These are phyloP conservation scores for Tinea semifulvella DNA, from an alignment of 2,888 invertebrate species.

Conservation along the genomic window DNA sequence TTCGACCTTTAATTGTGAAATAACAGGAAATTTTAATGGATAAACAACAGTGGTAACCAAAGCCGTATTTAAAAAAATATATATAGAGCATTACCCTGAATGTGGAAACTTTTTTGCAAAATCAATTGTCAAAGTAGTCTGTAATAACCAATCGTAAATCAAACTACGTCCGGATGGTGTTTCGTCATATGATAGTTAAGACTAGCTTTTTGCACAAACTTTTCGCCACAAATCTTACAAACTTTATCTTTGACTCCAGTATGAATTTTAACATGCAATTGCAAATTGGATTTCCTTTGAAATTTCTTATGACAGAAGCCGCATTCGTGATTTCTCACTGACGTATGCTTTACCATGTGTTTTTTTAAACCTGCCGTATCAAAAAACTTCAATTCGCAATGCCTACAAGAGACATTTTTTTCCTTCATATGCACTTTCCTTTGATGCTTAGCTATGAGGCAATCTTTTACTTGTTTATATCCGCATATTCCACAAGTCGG, in stretches of 20 bases:
- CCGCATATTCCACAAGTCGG: slow-evolving; percentile 29
- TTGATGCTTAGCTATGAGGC: slow-evolving; percentile 24
- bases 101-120: too few species aligned
- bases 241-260: slow-evolving; percentile 17
- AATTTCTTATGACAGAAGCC: slow-evolving; percentile 30
- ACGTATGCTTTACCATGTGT: slow-evolving; percentile 23
- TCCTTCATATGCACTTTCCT: slow-evolving; percentile 21
- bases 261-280: slow-evolving; percentile 24
- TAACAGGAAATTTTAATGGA: too few species aligned
- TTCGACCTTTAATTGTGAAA: too few species aligned
- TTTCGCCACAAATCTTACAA: slow-evolving; percentile 19
- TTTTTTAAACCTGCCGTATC: slow-evolving; percentile 2
- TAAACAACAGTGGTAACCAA: too few species aligned
- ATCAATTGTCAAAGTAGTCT: too few species aligned
- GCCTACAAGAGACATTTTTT: slow-evolving; percentile 7
- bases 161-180: slow-evolving; percentile 22
- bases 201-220: slow-evolving; percentile 24
- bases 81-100: too few species aligned
- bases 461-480: slow-evolving; percentile 20
- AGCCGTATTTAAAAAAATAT: too few species aligned
- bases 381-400: slow-evolving; percentile 24
- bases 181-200: slow-evolving; percentile 28
- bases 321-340: slow-evolving; percentile 25
- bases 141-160: too few species aligned
- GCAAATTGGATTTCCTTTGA: slow-evolving; percentile 18